phyloP scores from a whole-genome alignment of 2,113 vertebrate genomes.

The Hippocampus mohnikei region DNA sequence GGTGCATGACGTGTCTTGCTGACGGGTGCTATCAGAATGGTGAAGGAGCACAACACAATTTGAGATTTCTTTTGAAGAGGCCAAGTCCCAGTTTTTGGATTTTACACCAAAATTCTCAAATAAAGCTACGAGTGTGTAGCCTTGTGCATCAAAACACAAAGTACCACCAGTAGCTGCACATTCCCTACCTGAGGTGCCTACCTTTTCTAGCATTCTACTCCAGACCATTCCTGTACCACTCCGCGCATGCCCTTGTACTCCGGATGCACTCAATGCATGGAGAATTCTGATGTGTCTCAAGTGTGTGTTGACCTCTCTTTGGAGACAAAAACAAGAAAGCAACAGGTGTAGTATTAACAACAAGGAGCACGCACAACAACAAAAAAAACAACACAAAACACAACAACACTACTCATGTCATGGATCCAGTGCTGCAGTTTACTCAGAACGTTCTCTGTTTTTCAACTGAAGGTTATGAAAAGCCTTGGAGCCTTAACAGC shows the following conservation, averaged over 20 bases:
- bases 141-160: conserved; percentile 18
- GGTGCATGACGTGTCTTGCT: conserved; percentile 76
- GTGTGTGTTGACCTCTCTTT: conserved; percentile 64
- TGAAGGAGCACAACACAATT: conserved; percentile 69
- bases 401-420: conserved; percentile 34
- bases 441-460: conserved; percentile 88
- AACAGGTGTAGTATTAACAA: conserved; percentile 68
- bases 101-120: conserved; percentile 29
- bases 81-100: not conserved
- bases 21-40: conserved; percentile 78
- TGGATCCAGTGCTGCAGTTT: conserved; percentile 72
- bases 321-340: conserved; percentile 75
- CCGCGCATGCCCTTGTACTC: conserved; percentile 66
- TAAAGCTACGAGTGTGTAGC: conserved; percentile 6
- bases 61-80: not conserved
- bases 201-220: conserved; percentile 58
- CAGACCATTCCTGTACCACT: conserved; percentile 70
- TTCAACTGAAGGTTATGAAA: conserved; percentile 88
- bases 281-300: conserved; percentile 52
- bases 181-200: conserved; percentile 62
- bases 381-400: not conserved
- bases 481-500: conserved; percentile 86
- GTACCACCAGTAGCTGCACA: conserved; percentile 45
- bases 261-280: conserved; percentile 67
- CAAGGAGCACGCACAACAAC: conserved; percentile 49